phyloP scores from a whole-genome alignment of 2,888 invertebrate genomes.

The Trichopoda pennipes region DNA sequence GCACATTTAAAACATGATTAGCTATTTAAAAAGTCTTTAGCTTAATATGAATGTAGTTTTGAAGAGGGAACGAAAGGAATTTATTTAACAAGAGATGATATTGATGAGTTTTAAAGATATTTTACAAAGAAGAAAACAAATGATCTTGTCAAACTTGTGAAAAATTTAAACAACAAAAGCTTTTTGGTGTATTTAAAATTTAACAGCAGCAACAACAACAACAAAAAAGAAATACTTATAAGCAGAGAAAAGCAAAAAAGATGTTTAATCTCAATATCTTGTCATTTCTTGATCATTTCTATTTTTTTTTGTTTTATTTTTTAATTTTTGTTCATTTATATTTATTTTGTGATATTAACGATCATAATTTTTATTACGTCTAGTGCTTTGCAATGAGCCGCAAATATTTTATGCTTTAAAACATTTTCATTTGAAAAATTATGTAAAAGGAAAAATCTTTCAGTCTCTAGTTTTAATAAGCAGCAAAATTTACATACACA shows the following conservation, averaged over 20 bases:
- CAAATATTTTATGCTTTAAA: constrained; percentile 75
- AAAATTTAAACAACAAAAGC: constrained; percentile 30
- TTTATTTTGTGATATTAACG: constrained; percentile 48
- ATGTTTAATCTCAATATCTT: constrained; percentile 35
- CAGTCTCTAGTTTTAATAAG: constrained; percentile 43
- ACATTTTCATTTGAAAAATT: constrained; percentile 65
- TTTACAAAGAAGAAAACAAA: constrained; percentile 45
- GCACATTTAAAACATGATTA: constrained; percentile 64
- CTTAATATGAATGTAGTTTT: constrained; percentile 35
- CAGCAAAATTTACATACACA: constrained; percentile 34
- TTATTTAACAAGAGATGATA: constrained; percentile 45
- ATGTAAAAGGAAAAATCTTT: constrained; percentile 48
- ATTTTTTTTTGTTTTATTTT: too few species aligned
- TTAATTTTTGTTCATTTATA: constrained; percentile 17
- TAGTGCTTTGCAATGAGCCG: constrained; percentile 80
- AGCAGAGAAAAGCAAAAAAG: neutral
- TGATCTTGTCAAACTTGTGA: constrained; percentile 57
- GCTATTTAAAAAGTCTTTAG: constrained; percentile 67
- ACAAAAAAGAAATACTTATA: neutral
- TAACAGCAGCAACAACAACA: neutral
- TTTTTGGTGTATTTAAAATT: constrained; percentile 17
- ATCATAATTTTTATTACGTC: constrained; percentile 77
- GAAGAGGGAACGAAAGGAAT: constrained; percentile 25
- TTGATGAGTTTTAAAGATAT: constrained; percentile 61
- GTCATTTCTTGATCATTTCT: constrained; percentile 14